Evolutionary conservation across 2,888 invertebrate species (phyloP), one percentile per base, ranked within the genome.

Genomic region (Cyclophora albipunctata): DNA sequence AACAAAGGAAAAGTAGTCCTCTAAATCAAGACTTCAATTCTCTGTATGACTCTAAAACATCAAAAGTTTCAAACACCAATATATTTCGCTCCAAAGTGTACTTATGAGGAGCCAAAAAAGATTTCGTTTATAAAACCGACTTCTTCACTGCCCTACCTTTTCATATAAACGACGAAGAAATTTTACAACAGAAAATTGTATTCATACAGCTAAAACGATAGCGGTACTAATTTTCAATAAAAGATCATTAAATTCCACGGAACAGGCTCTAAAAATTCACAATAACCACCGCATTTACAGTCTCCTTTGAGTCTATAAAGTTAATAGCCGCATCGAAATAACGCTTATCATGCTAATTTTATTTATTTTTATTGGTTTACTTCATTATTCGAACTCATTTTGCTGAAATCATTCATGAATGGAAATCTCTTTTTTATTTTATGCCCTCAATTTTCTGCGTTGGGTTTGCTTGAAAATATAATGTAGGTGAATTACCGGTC

Each of bases 231-330:
- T 37, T 37, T 37, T 37, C 37, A 42, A 53, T 51, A 53, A 53
- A 53, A 50, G 45, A 47, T 48, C 47, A 42, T 42, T 40, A 33
- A 45, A 37, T 34, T 42, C 47, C 48, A 49, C 47, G 48, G 50
- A 53, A 50, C 44, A 44, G 50, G 56, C 63, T 56, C 60, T 68
- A 61, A 71, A 69, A 67, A 64, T 57, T 64, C 59, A 55, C 59
- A 65, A 61, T 61, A 56, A 59, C 57, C 56, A 49, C 47, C 56
- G 59, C 62, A 55, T 54, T 56, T 58, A 58, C 59, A 56, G 59
- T 55, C 53, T 50, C 49, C 56, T 37, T 37, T 37, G 59, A 52
- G 60, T 53, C 52, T 53, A 63, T 71, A 66, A 70, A 66, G 59
- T 59, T 63, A 59, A 67, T 61, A 59, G 51, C 57, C 54, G 52